phyloP scores from a whole-genome alignment of 2,888 invertebrate species.

The Trileptium ribeirensis region DNA sequence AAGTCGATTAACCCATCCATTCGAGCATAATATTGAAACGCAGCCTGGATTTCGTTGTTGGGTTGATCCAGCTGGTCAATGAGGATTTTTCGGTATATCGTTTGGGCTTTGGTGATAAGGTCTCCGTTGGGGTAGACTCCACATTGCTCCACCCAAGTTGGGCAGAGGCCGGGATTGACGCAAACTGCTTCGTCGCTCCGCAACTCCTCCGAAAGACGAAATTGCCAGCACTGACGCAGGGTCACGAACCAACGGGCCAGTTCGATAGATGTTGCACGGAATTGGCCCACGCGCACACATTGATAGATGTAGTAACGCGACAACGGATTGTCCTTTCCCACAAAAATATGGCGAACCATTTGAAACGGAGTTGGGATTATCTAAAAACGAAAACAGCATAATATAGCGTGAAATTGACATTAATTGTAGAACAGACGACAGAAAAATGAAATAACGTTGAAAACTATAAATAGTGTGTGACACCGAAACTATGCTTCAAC shows the following conservation, averaged over 20 bases:
- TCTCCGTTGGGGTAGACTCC: background rate
- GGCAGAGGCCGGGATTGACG: background rate
- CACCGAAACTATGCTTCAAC: too few relatives aligned
- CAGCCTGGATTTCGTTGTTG: background rate
- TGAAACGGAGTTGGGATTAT: too few relatives aligned
- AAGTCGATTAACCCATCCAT: background rate
- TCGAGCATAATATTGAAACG: background rate
- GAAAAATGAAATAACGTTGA: too few relatives aligned
- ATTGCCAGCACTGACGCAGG: background rate
- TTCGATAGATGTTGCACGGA: background rate
- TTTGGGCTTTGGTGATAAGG: background rate
- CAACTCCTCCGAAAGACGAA: background rate
- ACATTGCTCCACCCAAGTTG: background rate
- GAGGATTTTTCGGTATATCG: background rate
- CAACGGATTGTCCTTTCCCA: background rate
- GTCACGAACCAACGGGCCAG: background rate
- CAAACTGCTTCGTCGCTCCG: background rate
- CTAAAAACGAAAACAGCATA: too few relatives aligned
- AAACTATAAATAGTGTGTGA: too few relatives aligned
- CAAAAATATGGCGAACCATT: background rate
- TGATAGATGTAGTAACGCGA: background rate
- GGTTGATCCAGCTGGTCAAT: background rate
- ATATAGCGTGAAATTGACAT: too few relatives aligned
- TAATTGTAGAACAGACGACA: too few relatives aligned
- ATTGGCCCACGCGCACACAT: background rate